Percentiles rank a stretch among this genome's conserved stretches.
These are phyloP conservation scores for Penaeus japonicus DNA, from an alignment of 1,140 invertebrate genomes.

Conservation along the genomic window DNA sequence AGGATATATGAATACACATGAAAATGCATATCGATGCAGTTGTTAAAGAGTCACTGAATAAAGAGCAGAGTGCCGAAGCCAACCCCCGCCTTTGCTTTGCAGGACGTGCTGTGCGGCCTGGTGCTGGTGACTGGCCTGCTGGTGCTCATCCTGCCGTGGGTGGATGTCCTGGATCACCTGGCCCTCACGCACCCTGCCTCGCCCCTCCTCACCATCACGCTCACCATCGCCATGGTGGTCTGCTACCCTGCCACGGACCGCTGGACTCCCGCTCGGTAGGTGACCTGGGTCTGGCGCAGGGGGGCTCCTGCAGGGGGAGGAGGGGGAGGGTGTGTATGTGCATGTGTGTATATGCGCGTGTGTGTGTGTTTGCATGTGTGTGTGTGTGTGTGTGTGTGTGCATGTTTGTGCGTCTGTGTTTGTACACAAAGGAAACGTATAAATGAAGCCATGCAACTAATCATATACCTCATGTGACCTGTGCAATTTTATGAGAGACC, in stretches of 20 bases:
- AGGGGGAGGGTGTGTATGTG: background rate
- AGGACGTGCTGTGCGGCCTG: conserved; percentile 82
- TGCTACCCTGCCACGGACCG: conserved; percentile 73
- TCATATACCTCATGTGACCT: too few relatives aligned
- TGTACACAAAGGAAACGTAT: too few relatives aligned
- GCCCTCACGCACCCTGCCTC: conserved; percentile 75
- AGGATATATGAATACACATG: too few relatives aligned
- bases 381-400: too few relatives aligned
- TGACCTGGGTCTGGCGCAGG: background rate
- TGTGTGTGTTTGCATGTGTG: background rate
- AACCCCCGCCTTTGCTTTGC: conserved; percentile 48
- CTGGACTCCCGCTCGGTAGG: conserved; percentile 83
- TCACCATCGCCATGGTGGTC: conserved; percentile 74
- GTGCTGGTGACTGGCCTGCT: conserved; percentile 74
- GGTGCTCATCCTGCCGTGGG: conserved; percentile 75
- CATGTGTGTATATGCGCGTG: too few relatives aligned
- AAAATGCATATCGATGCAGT: too few relatives aligned
- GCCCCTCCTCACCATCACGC: conserved; percentile 71
- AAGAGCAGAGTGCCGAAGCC: background rate
- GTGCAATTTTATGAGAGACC: too few relatives aligned
- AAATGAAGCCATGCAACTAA: too few relatives aligned
- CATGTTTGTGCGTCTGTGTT: too few relatives aligned
- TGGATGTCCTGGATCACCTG: conserved; percentile 77
- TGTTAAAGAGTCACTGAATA: too few relatives aligned
- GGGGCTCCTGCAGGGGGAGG: background rate